Conservation (phyloP, 2,888 invertebrate species). For the Melanargia galathea region DNA sequence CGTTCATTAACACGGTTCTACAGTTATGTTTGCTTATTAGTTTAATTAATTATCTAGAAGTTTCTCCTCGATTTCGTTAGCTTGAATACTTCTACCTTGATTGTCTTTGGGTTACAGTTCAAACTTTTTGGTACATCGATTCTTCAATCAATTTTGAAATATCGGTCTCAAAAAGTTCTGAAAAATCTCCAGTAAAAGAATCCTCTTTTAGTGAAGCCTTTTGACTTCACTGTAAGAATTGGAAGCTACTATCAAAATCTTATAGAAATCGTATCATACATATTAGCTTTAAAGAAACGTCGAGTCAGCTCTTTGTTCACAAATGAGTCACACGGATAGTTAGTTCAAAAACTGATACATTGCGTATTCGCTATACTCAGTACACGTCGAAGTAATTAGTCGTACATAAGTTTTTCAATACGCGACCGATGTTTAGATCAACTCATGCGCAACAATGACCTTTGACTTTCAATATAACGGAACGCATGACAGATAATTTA, state of each 20-base stretch:
- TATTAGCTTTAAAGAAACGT: neutral
- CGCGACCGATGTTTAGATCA: neutral
- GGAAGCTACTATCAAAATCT: neutral
- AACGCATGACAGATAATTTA: neutral
- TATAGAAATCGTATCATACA: neutral
- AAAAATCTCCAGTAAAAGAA: too few species aligned
- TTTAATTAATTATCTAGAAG: neutral
- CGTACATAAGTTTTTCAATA: slow-evolving; percentile 6
- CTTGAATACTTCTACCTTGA: neutral
- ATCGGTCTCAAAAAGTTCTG: too few species aligned
- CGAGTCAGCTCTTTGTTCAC: slow-evolving; percentile 1
- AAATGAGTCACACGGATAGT: neutral
- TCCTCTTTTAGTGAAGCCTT: too few species aligned
- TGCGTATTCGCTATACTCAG: neutral
- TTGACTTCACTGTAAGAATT: too few species aligned
- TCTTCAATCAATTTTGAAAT: too few species aligned
- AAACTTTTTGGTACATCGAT: too few species aligned
- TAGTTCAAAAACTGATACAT: slow-evolving; percentile 11
- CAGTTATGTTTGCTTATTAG: slow-evolving; percentile 11
- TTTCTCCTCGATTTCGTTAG: slow-evolving; percentile 3
- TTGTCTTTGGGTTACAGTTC: too few species aligned
- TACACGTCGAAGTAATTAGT: slow-evolving; percentile 2
- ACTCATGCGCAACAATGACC: slow-evolving; percentile 11
- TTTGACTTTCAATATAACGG: slow-evolving; percentile 3
- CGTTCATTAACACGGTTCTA: neutral